Evolutionary conservation across 2,797 vertebrate genomes (phyloP).

Genomic region (Heliangelus exortis): DNA sequence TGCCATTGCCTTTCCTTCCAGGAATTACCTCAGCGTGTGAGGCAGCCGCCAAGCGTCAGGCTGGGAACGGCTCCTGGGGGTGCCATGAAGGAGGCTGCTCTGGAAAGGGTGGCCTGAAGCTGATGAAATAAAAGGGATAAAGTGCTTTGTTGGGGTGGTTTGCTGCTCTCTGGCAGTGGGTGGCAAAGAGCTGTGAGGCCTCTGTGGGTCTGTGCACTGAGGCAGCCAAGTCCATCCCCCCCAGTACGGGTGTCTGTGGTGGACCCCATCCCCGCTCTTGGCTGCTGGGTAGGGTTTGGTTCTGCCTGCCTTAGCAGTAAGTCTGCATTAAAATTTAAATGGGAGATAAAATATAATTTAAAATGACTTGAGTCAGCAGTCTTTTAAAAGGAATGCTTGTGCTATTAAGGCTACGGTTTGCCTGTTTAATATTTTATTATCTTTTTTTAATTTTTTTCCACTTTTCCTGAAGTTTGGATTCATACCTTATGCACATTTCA

Average conservation of each 20-base stretch:
- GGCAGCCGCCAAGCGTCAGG: rapidly evolving
- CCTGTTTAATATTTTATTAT: background rate
- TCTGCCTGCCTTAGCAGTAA: background rate
- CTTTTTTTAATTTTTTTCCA: background rate
- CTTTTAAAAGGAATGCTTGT: background rate
- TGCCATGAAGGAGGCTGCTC: rapidly evolving
- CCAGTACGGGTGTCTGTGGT: background rate
- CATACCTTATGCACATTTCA: background rate
- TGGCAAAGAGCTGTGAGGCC: background rate
- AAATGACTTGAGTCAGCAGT: slow-evolving; percentile 4
- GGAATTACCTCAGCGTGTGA: background rate
- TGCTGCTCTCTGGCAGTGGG: background rate
- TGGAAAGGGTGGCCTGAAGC: background rate
- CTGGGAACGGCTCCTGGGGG: background rate
- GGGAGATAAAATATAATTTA: background rate
- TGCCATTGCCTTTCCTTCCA: background rate
- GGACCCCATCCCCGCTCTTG: background rate
- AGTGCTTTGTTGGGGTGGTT: background rate
- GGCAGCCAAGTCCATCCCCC: background rate
- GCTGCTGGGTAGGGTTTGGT: background rate
- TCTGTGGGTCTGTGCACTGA: background rate
- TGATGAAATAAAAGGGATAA: background rate
- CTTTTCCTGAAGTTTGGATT: slow-evolving; percentile 10
- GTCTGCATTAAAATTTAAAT: background rate
- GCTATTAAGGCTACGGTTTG: background rate